A percentile compares a stretch with the other conserved stretches of the same genome.
Evolutionary conservation across 53 echinoderm and acorn worm species (phyloP).

Genomic region (Apostichopus leukothele): DNA sequence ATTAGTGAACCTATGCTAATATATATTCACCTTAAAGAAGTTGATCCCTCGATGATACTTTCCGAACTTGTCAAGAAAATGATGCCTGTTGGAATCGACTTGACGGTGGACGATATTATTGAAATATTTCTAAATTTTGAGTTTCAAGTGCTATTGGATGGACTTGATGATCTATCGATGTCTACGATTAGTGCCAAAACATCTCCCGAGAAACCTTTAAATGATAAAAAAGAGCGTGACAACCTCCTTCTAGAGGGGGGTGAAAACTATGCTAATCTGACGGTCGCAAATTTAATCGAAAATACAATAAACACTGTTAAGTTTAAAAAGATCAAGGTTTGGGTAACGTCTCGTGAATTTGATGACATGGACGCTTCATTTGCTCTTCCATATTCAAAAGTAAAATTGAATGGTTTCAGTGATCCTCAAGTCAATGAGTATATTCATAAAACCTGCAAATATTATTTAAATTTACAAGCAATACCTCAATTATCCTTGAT

Average conservation of each 20-base stretch:
- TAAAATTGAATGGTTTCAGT: neutral
- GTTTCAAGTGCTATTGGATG: neutral
- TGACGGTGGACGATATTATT: neutral
- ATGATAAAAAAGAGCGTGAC: neutral
- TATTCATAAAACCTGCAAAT: neutral
- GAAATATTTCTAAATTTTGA: neutral
- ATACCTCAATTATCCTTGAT: neutral
- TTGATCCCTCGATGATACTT: neutral
- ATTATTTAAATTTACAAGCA: neutral
- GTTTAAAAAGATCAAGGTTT: neutral
- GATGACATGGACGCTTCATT: slow-evolving; percentile 4
- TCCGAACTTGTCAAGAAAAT: neutral
- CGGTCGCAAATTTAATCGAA: neutral
- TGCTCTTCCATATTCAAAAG: neutral
- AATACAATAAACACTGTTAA: neutral
- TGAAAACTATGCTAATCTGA: neutral
- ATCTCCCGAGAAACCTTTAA: neutral
- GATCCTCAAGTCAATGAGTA: neutral
- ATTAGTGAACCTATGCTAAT: neutral
- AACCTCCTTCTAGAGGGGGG: neutral
- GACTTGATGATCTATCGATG: neutral
- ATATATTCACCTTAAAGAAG: slow-evolving; percentile 32
- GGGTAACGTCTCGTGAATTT: slow-evolving; percentile 18
- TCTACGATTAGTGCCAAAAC: neutral
- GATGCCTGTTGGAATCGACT: neutral